Evolutionary conservation across 2,888 invertebrate genomes (phyloP).

Genomic region (Encarsia formosa): DNA sequence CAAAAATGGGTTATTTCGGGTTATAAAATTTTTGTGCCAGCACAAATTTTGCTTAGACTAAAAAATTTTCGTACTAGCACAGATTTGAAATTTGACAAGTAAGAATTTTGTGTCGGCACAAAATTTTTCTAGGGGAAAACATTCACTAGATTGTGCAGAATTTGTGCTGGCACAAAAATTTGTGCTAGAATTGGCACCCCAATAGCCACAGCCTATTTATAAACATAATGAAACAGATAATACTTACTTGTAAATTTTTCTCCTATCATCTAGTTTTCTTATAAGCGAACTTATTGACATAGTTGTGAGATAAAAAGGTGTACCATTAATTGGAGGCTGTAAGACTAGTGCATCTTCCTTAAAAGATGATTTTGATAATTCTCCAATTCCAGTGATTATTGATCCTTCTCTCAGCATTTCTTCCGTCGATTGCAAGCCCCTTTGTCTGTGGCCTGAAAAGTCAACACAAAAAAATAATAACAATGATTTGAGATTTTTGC

Average conservation of each 20-base stretch:
- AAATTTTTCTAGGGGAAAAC: no score
- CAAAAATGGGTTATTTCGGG: no score
- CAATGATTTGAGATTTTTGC: not conserved
- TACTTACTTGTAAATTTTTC: slow-evolving; percentile 63
- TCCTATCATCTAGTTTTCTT: slow-evolving; percentile 68
- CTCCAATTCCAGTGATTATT: slow-evolving; percentile 74
- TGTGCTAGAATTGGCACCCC: no score
- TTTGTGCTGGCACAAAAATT: no score
- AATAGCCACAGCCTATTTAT: no score
- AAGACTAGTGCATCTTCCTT: slow-evolving; percentile 64
- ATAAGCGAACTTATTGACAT: slow-evolving; percentile 72
- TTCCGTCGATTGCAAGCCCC: slow-evolving; percentile 83
- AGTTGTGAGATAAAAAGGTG: slow-evolving; percentile 75
- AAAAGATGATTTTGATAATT: slow-evolving; percentile 59
- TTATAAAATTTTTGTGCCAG: no score
- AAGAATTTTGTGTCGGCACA: no score
- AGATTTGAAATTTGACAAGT: no score
- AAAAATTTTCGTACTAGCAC: no score
- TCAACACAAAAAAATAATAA: not conserved
- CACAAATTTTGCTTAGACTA: no score
- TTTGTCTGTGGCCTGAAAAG: slow-evolving; percentile 65
- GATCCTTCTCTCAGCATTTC: slow-evolving; percentile 80
- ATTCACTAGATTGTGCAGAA: no score
- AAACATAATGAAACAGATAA: not conserved
- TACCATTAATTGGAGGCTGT: slow-evolving; percentile 68